Evolutionary conservation across 2,888 invertebrate species (phyloP).

Genomic region (Saturnia japonica): DNA sequence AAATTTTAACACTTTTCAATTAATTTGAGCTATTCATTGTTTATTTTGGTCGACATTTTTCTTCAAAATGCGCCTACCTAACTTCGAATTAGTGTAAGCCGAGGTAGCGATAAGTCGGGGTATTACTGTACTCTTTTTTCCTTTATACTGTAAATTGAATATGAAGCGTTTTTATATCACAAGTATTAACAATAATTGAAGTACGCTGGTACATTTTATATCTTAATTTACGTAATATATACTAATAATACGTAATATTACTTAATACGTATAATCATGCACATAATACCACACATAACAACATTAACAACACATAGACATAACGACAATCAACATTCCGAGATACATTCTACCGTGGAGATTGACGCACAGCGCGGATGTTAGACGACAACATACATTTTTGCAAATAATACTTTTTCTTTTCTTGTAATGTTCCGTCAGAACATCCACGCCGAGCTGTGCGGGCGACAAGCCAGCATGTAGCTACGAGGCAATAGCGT

Average conservation of each 20-base stretch:
- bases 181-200: neutral
- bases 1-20: too few relatives aligned
- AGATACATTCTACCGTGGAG: constrained; percentile 28
- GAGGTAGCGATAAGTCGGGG: too few relatives aligned
- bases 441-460: constrained; percentile 53
- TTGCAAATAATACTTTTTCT: neutral
- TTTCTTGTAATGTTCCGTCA: constrained; percentile 28
- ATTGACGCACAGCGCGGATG: constrained; percentile 51
- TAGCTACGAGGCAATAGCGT: constrained; percentile 59
- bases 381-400: constrained; percentile 20
- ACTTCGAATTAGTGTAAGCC: too few relatives aligned
- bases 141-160: neutral
- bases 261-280: neutral
- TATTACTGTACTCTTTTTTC: neutral
- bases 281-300: constrained; percentile 28
- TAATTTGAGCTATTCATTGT: too few relatives aligned
- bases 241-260: too few relatives aligned
- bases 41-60: too few relatives aligned
- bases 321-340: constrained; percentile 31
- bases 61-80: too few relatives aligned
- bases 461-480: constrained; percentile 56
- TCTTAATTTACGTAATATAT: too few relatives aligned
- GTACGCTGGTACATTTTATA: neutral
- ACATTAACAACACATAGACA: constrained; percentile 41
- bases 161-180: neutral